Evolutionary conservation across 2,113 vertebrate species (phyloP).

Genomic region (Ailuropoda melanoleuca): DNA sequence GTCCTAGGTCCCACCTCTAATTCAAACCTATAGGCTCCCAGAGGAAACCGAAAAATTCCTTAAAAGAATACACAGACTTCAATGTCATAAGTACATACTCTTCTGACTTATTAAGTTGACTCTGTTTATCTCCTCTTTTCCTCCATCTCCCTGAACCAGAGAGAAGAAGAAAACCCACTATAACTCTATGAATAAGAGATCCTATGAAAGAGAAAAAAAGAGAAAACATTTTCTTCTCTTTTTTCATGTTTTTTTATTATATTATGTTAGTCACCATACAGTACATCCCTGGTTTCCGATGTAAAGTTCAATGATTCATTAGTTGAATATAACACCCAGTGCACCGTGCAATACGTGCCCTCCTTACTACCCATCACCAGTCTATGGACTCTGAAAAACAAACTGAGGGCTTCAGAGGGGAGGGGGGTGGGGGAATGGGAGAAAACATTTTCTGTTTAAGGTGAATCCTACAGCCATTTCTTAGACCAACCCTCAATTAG

Average conservation of each 20-base stretch:
- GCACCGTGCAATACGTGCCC: too few relatives aligned
- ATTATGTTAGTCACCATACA: too few relatives aligned
- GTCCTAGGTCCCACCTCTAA: not conserved
- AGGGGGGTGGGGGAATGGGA: too few relatives aligned
- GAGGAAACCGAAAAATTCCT: not conserved
- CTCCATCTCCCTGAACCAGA: not conserved
- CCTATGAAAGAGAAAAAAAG: not conserved
- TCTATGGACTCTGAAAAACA: too few relatives aligned
- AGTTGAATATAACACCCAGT: too few relatives aligned
- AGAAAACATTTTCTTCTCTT: not conserved
- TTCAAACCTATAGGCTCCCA: not conserved
- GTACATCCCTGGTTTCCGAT: too few relatives aligned
- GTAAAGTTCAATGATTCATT: too few relatives aligned
- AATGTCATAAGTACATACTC: not conserved
- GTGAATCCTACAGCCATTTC: not conserved
- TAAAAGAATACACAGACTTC: not conserved
- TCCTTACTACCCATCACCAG: too few relatives aligned
- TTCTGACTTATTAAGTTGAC: not conserved
- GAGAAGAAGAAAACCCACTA: not conserved
- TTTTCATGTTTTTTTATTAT: too few relatives aligned
- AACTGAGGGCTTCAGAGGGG: too few relatives aligned
- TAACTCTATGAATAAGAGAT: not conserved
- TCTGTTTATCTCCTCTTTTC: not conserved
- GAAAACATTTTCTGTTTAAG: not conserved
- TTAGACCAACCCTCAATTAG: not conserved